A percentile compares a stretch with the other conserved stretches of the same genome.
Evolutionary conservation across 2,113 vertebrate species (phyloP).

Genomic region (Diadophis punctatus): DNA sequence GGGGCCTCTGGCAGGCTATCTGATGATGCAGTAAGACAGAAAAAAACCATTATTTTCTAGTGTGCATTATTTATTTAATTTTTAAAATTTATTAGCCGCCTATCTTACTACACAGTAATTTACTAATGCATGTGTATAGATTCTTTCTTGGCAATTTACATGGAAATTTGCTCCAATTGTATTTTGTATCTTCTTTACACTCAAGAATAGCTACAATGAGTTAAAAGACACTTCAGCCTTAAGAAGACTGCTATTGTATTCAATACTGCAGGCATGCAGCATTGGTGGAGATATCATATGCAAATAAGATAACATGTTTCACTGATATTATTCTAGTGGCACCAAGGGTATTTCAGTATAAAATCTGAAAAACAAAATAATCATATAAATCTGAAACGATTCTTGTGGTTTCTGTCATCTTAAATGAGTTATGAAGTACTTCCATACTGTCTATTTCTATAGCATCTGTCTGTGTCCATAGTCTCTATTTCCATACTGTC

Average conservation of each 20-base stretch:
- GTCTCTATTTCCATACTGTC: not conserved
- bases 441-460: not conserved
- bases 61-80: not conserved
- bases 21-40: not conserved
- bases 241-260: not conserved
- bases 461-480: not conserved
- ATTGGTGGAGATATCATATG: constrained; percentile 29
- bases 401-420: not conserved
- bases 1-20: not conserved
- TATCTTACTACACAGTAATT: not conserved
- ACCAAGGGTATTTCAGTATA: constrained; percentile 38
- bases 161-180: constrained; percentile 19
- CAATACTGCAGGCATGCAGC: constrained; percentile 1
- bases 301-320: constrained; percentile 21
- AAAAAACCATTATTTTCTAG: not conserved
- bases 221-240: constrained; percentile 29
- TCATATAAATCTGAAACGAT: constrained; percentile 44
- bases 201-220: constrained; percentile 49
- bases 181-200: not conserved
- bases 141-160: constrained; percentile 1
- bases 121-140: constrained; percentile 26
- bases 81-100: not conserved
- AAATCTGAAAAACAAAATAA: constrained; percentile 48
- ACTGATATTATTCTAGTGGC: constrained; percentile 23
- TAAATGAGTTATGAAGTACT: not conserved